Percentiles rank a stretch among this genome's conserved stretches.
Conservation (phyloP, 2,113 vertebrate genomes). For the Sprattus sprattus region DNA sequence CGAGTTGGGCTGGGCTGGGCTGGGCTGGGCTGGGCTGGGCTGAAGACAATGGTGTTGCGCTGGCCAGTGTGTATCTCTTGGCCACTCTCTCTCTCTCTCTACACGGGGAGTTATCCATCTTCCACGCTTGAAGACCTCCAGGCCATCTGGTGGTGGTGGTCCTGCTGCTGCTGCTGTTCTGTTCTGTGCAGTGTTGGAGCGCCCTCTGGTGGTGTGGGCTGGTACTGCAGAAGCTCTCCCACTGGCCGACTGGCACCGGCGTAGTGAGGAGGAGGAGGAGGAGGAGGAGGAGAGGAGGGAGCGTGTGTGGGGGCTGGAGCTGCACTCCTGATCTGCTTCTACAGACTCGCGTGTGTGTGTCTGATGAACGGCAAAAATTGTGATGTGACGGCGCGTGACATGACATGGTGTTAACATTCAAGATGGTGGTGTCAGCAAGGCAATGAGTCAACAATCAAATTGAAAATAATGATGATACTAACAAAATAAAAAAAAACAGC, state of each 20-base stretch:
- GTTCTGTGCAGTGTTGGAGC: conserved; percentile 37
- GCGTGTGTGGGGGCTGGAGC: conserved; percentile 30
- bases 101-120: neutral
- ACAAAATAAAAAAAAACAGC: neutral
- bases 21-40: neutral
- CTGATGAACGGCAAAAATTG: conserved; percentile 47
- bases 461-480: neutral
- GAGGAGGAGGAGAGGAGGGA: neutral
- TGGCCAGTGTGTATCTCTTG: neutral
- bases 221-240: conserved; percentile 43
- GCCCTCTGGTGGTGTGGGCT: conserved; percentile 60
- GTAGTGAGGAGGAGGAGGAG: conserved; percentile 11
- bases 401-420: conserved; percentile 17
- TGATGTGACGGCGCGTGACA: conserved; percentile 16
- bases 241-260: conserved; percentile 9
- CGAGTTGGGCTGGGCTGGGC: neutral
- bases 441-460: neutral
- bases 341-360: conserved; percentile 43
- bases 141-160: conserved; percentile 21
- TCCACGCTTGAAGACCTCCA: neutral
- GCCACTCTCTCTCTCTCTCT: neutral
- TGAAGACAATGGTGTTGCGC: neutral
- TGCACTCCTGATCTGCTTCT: conserved; percentile 39
- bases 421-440: conserved; percentile 27
- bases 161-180: conserved; percentile 33